Evolutionary conservation across 2,888 invertebrate species (phyloP), one percentile per base, ranked within the genome.

Genomic region (Girardia tigrina): DNA sequence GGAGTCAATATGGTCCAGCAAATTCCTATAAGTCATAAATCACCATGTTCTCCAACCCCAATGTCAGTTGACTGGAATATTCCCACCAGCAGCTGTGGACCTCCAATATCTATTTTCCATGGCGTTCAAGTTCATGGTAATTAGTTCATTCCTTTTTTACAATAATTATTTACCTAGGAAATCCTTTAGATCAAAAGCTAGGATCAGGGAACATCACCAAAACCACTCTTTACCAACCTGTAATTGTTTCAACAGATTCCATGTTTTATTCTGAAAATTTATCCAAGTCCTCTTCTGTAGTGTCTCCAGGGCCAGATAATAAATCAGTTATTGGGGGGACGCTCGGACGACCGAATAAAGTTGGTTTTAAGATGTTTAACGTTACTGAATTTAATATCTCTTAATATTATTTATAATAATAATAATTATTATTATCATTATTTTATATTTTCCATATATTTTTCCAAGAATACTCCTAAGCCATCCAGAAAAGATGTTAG

Each of bases 51-150:
- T 12, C 56, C 4, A 20, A n/a, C 56, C n/a, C 20, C n/a, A 56
- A 8, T 56, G n/a, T 56, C 56, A 56, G 56, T 56, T 4, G 56
- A 56, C n/a, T 56, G 56, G 71, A 71, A 71, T 23, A 29, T 71
- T 71, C 71, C 71, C 28, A 20, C 42, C 71, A 74, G 29, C 27
- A 74, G 27, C n/a, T 29, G 28, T 73, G 36, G 28, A 16, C 6
- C 73, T 73, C 28, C 2, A 2, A 42, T 73, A 26, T 20, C 73
- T 8, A 23, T 56, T 56, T 56, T 12, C n/a, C 56, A 56, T 23
- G 56, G 56, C 4, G 56, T 56, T 56, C 56, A 56, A 56, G 56
- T 56, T 56, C 56, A 56, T n/a, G 56, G 56, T 56, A 56, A 2
- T 56, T 36, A 8, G 8, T 36, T 8, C 8, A 16, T 16, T 36